These are phyloP conservation scores for Synergus itoensis DNA, from an alignment of 2,888 invertebrate species.

Conservation along the genomic window DNA sequence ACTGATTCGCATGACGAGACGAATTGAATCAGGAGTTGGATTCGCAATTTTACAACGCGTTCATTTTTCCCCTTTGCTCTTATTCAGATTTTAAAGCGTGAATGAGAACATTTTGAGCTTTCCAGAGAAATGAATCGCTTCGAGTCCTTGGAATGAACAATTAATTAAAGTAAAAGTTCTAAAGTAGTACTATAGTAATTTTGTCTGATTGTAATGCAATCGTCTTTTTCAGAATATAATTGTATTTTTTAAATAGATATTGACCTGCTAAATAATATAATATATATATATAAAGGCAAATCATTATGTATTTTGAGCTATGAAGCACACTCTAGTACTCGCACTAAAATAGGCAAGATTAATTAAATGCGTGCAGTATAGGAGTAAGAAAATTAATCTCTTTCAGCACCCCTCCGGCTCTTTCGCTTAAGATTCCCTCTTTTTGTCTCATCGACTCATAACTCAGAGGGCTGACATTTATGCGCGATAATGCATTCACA, in stretches of 20 bases:
- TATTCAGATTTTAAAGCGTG: neutral
- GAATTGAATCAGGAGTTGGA: neutral
- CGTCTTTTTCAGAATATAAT: too few relatives aligned
- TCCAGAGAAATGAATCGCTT: neutral
- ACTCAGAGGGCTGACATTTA: slow-evolving; percentile 23
- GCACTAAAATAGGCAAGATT: neutral
- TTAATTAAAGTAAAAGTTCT: too few relatives aligned
- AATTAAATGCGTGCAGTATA: neutral
- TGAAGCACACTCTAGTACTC: too few relatives aligned
- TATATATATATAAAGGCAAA: too few relatives aligned
- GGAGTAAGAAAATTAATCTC: neutral
- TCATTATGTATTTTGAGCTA: too few relatives aligned
- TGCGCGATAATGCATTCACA: slow-evolving; percentile 17
- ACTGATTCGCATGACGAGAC: slow-evolving; percentile 19
- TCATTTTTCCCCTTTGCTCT: slow-evolving; percentile 12
- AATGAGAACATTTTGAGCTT: neutral
- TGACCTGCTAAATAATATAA: too few relatives aligned
- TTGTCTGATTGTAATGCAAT: too few relatives aligned
- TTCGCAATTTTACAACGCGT: neutral
- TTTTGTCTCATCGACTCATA: neutral
- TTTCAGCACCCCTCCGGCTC: neutral
- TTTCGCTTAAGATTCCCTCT: neutral
- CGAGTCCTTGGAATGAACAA: neutral
- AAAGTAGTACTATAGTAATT: too few relatives aligned
- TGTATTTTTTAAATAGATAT: too few relatives aligned